Conservation (phyloP, 2,888 invertebrate species). For the Prenolepis imparis region DNA sequence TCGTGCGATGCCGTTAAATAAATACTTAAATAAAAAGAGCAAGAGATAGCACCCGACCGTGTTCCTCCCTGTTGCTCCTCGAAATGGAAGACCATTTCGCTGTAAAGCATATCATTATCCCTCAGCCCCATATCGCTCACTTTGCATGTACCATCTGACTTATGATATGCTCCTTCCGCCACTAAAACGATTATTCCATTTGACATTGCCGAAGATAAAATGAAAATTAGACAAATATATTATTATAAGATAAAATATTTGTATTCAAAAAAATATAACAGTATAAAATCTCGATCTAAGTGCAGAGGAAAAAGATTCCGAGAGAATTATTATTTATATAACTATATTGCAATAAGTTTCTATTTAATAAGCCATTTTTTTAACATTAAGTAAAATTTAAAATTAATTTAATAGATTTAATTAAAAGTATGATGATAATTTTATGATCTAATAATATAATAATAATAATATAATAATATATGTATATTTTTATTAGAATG, state of each 20-base stretch:
- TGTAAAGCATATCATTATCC: constrained; percentile 60
- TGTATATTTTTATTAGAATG: background rate
- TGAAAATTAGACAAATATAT: constrained; percentile 17
- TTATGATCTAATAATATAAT: background rate
- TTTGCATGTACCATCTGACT: constrained; percentile 37
- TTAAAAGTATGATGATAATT: background rate
- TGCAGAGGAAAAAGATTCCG: background rate
- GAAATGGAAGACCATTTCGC: constrained; percentile 47
- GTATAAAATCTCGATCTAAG: background rate
- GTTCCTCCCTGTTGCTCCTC: constrained; percentile 34
- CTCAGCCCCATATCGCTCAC: constrained; percentile 2
- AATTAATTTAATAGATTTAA: background rate
- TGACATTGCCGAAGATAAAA: constrained; percentile 16
- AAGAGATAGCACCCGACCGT: constrained; percentile 10
- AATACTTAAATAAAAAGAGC: constrained; percentile 76
- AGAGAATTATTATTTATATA: background rate
- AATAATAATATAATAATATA: background rate
- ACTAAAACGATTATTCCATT: constrained; percentile 51
- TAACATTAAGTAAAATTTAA: background rate
- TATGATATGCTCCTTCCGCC: constrained; percentile 17
- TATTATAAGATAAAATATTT: constrained; percentile 18
- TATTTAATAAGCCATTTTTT: background rate
- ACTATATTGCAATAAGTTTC: background rate
- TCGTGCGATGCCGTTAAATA: constrained; percentile 74
- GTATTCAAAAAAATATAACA: background rate